Evolutionary conservation across 2,888 invertebrate species (phyloP).

Genomic region (Leucoma salicis): DNA sequence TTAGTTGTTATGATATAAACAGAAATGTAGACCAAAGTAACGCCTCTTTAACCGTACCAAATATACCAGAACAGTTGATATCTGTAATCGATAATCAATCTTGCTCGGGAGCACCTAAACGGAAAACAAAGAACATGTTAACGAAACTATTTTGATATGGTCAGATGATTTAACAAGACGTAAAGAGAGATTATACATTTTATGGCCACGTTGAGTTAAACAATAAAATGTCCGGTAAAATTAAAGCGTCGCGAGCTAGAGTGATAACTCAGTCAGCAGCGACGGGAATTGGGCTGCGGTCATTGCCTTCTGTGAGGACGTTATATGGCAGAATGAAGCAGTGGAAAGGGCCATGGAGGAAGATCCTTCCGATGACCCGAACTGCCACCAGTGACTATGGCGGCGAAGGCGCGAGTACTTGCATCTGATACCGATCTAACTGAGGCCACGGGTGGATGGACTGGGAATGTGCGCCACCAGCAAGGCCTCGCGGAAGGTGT

Average conservation of each 20-base stretch:
- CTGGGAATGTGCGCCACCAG: no score
- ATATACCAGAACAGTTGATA: constrained; percentile 52
- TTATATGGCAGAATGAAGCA: no score
- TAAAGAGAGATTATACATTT: constrained; percentile 58
- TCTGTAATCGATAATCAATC: constrained; percentile 64
- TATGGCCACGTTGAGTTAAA: constrained; percentile 29
- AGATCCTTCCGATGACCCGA: no score
- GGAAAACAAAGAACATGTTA: constrained; percentile 43
- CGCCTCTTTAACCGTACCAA: constrained; percentile 45
- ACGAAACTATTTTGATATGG: constrained; percentile 70
- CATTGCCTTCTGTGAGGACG: no score
- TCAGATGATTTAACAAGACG: constrained; percentile 67
- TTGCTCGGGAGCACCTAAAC: constrained; percentile 27
- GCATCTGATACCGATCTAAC: no score
- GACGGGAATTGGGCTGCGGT: no score
- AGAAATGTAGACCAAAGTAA: constrained; percentile 40
- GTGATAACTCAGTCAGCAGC: no score
- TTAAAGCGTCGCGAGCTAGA: constrained; percentile 20
- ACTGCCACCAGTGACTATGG: no score
- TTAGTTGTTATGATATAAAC: constrained; percentile 38
- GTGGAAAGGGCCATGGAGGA: no score
- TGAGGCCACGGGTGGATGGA: no score
- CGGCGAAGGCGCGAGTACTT: no score
- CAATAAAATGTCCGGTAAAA: constrained; percentile 28
- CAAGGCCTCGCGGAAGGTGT: no score